Percentiles rank a stretch among this genome's conserved stretches.
phyloP scores from a whole-genome alignment of 2,113 vertebrate genomes.

The Scopus umbretta region DNA sequence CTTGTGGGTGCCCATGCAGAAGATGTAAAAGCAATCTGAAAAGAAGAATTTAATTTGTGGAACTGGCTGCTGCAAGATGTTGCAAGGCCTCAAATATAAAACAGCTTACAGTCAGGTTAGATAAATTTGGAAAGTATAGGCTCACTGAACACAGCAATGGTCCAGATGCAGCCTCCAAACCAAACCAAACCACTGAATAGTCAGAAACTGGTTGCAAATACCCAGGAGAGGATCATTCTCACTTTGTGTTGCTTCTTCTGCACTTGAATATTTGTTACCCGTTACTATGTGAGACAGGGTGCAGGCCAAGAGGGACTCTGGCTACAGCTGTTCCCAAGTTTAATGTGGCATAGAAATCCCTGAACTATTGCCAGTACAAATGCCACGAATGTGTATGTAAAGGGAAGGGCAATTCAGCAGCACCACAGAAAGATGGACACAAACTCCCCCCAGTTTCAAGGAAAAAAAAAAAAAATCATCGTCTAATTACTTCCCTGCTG shows the following conservation, averaged over 20 bases:
- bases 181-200: neutral
- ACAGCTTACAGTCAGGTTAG: neutral
- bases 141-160: neutral
- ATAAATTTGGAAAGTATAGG: neutral
- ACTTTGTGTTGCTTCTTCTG: neutral
- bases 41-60: neutral
- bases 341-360: neutral
- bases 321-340: neutral
- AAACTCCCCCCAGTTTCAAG: neutral
- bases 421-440: neutral
- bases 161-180: neutral
- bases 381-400: fast-evolving
- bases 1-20: neutral
- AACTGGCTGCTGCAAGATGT: neutral
- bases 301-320: neutral
- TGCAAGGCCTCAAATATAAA: neutral
- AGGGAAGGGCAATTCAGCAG: neutral
- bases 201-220: neutral
- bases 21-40: neutral
- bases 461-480: neutral
- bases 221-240: neutral
- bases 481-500: neutral
- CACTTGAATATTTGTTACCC: neutral
- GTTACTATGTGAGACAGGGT: neutral
- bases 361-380: neutral